Conservation (phyloP, 2,797 vertebrate species). For the Acanthis flammea region DNA sequence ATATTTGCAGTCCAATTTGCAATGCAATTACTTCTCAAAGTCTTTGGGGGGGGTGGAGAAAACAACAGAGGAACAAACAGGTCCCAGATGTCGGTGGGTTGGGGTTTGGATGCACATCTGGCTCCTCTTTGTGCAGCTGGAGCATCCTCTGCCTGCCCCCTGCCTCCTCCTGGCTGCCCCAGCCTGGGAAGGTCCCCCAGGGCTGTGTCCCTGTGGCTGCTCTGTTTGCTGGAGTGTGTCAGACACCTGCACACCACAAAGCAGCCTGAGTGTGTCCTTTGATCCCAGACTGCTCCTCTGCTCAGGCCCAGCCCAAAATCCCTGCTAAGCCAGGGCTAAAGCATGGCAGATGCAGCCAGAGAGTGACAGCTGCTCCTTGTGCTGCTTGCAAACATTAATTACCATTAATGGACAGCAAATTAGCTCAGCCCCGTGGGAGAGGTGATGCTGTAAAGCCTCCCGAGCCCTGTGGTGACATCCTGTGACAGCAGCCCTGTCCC, state of each 20-base stretch:
- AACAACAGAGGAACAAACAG: not conserved
- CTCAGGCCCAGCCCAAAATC: not conserved
- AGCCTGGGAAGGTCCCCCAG: rapidly evolving
- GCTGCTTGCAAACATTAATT: conserved; percentile 48
- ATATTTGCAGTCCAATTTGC: not conserved
- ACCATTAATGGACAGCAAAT: not conserved
- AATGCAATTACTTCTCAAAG: not conserved
- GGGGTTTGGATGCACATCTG: not conserved
- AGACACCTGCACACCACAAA: not conserved
- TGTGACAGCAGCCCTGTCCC: not conserved
- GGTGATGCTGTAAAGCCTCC: not conserved
- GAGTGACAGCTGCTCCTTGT: not conserved
- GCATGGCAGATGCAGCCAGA: not conserved
- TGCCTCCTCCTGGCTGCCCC: not conserved
- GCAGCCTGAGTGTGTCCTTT: not conserved
- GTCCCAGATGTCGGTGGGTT: not conserved
- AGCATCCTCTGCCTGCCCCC: not conserved
- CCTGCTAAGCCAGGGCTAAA: not conserved
- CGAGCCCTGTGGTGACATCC: rapidly evolving
- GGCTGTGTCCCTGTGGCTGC: not conserved
- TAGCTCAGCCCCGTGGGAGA: not conserved
- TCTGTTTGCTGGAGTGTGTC: not conserved
- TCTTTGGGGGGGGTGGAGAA: not conserved
- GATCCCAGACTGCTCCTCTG: not conserved
- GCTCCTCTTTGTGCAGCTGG: not conserved